These are phyloP conservation scores for Chrysotoxum bicinctum DNA, from an alignment of 2,888 invertebrate species.

Conservation along the genomic window DNA sequence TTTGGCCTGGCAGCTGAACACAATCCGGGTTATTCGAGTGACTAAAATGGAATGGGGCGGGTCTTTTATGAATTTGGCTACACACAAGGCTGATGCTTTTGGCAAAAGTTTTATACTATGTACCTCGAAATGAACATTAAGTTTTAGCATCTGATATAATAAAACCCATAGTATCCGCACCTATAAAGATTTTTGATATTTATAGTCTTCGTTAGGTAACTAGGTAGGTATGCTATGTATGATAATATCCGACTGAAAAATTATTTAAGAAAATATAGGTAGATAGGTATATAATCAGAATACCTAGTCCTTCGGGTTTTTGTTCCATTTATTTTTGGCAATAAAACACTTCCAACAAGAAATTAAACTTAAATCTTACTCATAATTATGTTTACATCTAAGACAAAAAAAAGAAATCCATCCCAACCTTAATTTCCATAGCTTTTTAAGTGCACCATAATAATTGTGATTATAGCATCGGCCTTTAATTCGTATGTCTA, in stretches of 20 bases:
- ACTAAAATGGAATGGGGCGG: slow-evolving; percentile 30
- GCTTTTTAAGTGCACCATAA: too few relatives aligned
- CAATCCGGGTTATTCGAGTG: slow-evolving; percentile 52
- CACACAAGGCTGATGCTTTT: slow-evolving; percentile 66
- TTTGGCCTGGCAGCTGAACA: slow-evolving; percentile 60
- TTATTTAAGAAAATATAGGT: neutral
- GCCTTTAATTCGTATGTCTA: too few relatives aligned
- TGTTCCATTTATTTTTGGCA: neutral
- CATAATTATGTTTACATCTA: too few relatives aligned
- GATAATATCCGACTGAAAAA: neutral
- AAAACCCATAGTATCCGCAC: neutral
- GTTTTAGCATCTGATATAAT: slow-evolving; percentile 20
- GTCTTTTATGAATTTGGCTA: slow-evolving; percentile 26
- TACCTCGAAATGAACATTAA: slow-evolving; percentile 52
- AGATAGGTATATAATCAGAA: neutral
- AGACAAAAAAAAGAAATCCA: too few relatives aligned
- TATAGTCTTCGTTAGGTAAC: neutral
- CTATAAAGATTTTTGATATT: slow-evolving; percentile 5
- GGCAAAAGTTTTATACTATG: slow-evolving; percentile 57
- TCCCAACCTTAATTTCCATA: too few relatives aligned
- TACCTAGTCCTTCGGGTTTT: neutral
- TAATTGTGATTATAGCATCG: too few relatives aligned
- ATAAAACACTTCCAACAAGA: too few relatives aligned
- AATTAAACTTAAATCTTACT: too few relatives aligned
- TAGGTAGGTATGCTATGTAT: too few relatives aligned